phyloP scores from a whole-genome alignment of 1,140 invertebrate species.

The Hormaphis cornu region DNA sequence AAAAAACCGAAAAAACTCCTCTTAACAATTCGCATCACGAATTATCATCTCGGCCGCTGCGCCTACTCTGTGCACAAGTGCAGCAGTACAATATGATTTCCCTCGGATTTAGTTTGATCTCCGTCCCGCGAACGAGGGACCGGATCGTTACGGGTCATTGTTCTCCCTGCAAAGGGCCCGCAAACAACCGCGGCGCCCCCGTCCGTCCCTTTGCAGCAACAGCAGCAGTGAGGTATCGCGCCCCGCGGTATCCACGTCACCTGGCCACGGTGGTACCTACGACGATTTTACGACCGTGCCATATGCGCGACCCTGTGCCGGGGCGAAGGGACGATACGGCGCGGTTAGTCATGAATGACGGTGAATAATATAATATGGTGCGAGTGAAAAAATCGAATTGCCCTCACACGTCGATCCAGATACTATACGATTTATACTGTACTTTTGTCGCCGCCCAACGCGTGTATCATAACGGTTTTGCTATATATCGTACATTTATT shows the following conservation, averaged over 20 bases:
- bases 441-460: background rate
- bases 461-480: background rate
- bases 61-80: too few species aligned
- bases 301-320: background rate
- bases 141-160: slow-evolving; percentile 27
- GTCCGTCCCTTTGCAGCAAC: too few species aligned
- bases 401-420: background rate
- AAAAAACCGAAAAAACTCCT: too few species aligned
- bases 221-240: too few species aligned
- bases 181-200: background rate
- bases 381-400: background rate
- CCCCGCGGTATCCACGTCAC: background rate
- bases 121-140: background rate
- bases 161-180: background rate
- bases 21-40: slow-evolving; percentile 19
- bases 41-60: slow-evolving; percentile 4
- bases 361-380: background rate
- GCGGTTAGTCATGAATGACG: slow-evolving; percentile 6
- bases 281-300: slow-evolving; percentile 26
- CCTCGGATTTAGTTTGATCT: background rate
- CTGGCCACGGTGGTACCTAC: too few species aligned
- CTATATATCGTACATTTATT: too few species aligned
- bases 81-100: background rate
- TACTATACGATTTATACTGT: slow-evolving; percentile 4
- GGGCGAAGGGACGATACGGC: background rate